Evolutionary conservation across 2,888 invertebrate species (phyloP).

Genomic region (Nemoura dubitans): DNA sequence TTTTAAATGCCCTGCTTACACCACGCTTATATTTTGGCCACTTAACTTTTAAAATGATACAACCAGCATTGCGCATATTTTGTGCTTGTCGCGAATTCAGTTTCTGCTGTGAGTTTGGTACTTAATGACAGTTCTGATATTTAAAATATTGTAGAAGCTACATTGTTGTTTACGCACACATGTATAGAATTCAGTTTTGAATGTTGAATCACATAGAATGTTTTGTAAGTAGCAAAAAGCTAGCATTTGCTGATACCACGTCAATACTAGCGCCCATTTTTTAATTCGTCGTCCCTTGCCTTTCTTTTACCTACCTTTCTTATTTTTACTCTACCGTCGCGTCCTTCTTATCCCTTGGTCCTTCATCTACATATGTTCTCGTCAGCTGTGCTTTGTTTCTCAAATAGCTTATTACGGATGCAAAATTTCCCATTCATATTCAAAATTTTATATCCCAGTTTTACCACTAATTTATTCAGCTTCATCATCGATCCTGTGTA

Average conservation of each 20-base stretch:
- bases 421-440: conserved; percentile 90
- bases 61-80: background rate
- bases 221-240: too few species aligned
- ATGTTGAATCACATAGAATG: too few species aligned
- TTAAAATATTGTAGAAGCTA: too few species aligned
- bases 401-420: conserved; percentile 82
- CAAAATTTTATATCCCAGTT: conserved; percentile 85
- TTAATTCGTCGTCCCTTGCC: conserved; percentile 9
- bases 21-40: background rate
- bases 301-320: conserved; percentile 48
- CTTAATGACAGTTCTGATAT: too few species aligned
- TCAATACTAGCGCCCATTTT: background rate
- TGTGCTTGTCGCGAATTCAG: too few species aligned
- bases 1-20: background rate
- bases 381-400: conserved; percentile 67
- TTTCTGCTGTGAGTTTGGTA: too few species aligned
- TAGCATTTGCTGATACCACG: too few species aligned
- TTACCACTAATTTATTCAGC: conserved; percentile 81
- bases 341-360: conserved; percentile 56
- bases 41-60: background rate
- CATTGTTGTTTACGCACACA: too few species aligned
- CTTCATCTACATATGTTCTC: conserved; percentile 70
- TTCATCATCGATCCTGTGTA: conserved; percentile 48
- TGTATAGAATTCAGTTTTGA: too few species aligned
- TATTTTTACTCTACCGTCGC: conserved; percentile 53